Base-by-base conservation (phyloP, 2,888 invertebrate genomes). In the Eupeodes luniger region DNA sequence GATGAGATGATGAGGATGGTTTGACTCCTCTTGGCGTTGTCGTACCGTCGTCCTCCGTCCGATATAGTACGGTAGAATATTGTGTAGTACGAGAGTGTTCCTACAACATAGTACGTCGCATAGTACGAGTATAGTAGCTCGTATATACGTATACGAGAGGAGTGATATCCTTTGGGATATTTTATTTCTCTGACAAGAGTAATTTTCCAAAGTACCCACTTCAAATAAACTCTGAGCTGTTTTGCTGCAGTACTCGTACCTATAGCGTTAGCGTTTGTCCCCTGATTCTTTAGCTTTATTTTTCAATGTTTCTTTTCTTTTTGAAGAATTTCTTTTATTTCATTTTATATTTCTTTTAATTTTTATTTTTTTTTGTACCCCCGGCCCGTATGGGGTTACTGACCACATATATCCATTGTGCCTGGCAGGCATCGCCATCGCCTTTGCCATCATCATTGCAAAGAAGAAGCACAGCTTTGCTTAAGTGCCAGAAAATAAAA, bases 321-420 rank as follows among this genome's bases (percentile, higher is more conserved):
- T 64, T 78, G 59, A 16, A 77, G 59, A 19, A 49, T 49, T 76
- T 81, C 47, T 51, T 62, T 79, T 76, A 79, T 76, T 51, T 51
- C 59, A 34, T 62, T 67, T 57, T 64, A 19, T 72, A 59, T 59
- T 79, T 64, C 75, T 12, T 55, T 62, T 70, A 51, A 44, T 67
- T 72, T 62, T 72, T 19, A 57, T 80, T 66, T 83, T 11, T 11
- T 70, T 27, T 2, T 27, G 27, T 27, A 51, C 74, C 74, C 76
- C 70, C 70, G 19, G 70, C 70, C 70, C 86, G 78, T 79, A 79
- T 66, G 84, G 77, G 87, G 87, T 87, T 87, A 87, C 87, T 87
- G 87, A 87, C 87, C 87, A 87, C 87, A 87, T 87, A 87, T 67
- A 83, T 55, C 67, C 76, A 79, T 80, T 86, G 82, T 79, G 79